phyloP scores from a whole-genome alignment of 2,797 vertebrate genomes.

The Hydrophis major region DNA sequence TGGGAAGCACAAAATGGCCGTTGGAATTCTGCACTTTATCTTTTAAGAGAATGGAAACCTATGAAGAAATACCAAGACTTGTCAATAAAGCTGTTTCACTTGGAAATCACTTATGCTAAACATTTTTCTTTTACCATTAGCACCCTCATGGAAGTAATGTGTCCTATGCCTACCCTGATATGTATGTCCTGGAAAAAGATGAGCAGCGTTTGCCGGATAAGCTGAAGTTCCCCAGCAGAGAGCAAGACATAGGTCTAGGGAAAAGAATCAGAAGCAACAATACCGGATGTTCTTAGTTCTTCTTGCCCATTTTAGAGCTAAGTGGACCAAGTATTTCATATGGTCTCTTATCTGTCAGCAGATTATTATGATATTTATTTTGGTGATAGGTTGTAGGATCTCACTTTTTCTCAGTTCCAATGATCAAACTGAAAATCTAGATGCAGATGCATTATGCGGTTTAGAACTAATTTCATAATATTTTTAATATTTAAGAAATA shows the following conservation, averaged over 20 bases:
- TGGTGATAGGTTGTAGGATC: background rate
- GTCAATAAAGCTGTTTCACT: fast-evolving
- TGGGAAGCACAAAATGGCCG: constrained; percentile 91
- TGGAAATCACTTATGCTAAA: background rate
- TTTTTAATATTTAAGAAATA: background rate
- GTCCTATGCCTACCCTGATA: constrained; percentile 85
- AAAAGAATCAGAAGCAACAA: constrained; percentile 14
- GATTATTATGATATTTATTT: background rate
- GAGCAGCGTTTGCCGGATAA: constrained; percentile 94
- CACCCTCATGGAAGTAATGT: background rate
- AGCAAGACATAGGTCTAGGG: constrained; percentile 83
- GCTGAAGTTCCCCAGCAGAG: constrained; percentile 89
- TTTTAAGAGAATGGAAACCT: constrained; percentile 98
- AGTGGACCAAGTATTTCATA: background rate
- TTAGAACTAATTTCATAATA: background rate
- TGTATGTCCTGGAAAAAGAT: constrained; percentile 99
- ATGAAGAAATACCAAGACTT: constrained; percentile 29
- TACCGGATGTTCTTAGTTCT: background rate
- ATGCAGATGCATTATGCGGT: background rate
- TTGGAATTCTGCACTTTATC: constrained; percentile 98
- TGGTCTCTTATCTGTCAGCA: background rate
- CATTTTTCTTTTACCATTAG: background rate
- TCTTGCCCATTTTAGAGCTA: background rate
- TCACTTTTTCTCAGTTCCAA: background rate
- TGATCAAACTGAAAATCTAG: background rate